Evolutionary conservation across 1,140 invertebrate genomes (phyloP), one percentile per base, ranked within the genome.

Genomic region (Aphelenchoides besseyi): DNA sequence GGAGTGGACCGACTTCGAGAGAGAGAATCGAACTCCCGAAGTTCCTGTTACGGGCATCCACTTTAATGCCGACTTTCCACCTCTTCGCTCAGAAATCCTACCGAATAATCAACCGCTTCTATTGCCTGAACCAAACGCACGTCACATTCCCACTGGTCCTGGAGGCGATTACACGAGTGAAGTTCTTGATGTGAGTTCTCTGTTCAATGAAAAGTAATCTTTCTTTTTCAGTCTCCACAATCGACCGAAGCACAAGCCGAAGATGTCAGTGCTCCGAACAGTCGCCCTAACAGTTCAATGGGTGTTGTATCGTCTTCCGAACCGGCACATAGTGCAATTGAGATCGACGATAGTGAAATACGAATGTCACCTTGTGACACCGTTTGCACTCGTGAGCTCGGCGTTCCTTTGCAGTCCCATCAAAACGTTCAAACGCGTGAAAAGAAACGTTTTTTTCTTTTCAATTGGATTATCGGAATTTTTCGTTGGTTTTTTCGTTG

Each of bases 401-500:
- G 12, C 41, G 41, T 48, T 12, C 12, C 12, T 23, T 12, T 12
- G 12, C 12, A 48, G 12, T 48, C 41, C 12, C 41, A 23, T 48
- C 12, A 12, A 23, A 23, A 12, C 41, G 41, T 23, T 23, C 12
- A 48, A 48, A 23, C 23, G 41, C 41, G 41, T 23, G 41, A 48
- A 23, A 12, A 12, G 12, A 48, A 48, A 23, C 41, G 41, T 23
- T 48, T 48, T 23, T 48, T 48, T 23, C 41, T 48, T 23, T 12
- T 48, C 41, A 48, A 48, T 23, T 48, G 41, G 41, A 23, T 23
- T 23, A 12, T 48, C 12, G 12, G 23, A 23, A 16, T 48, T 48
- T 48, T 48, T 48, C 41, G 41, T 48, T 48, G 41, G 41, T 16
- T 48, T 23, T 48, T 48, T 48, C 41, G 41, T 48, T 48, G 41